Evolutionary conservation across 1,140 invertebrate genomes (phyloP).

Genomic region (Zeugodacus cucurbitae): DNA sequence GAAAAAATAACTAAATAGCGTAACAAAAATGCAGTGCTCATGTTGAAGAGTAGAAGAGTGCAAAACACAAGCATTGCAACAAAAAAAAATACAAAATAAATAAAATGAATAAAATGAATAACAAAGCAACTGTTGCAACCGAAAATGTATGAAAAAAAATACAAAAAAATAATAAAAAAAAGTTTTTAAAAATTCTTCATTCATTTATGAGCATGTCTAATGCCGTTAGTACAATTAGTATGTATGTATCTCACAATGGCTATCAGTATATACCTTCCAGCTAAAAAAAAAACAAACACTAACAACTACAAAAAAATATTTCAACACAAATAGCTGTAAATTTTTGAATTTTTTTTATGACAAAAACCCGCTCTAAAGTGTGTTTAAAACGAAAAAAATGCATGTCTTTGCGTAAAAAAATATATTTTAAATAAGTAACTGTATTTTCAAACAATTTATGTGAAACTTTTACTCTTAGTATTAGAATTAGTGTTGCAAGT

Average conservation of each 20-base stretch:
- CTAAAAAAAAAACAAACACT: background rate
- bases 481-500: too few species aligned
- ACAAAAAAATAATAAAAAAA: background rate
- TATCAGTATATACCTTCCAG: conserved; percentile 38
- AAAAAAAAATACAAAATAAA: background rate
- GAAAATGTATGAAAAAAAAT: background rate
- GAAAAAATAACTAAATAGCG: background rate
- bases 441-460: background rate
- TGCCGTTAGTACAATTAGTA: background rate
- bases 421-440: background rate
- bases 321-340: background rate
- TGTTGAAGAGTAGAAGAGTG: background rate
- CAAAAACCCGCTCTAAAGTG: background rate
- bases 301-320: background rate
- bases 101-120: too few species aligned
- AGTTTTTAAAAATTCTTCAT: background rate
- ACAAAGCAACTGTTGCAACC: too few species aligned
- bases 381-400: background rate
- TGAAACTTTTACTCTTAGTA: background rate
- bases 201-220: background rate
- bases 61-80: background rate
- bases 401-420: background rate
- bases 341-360: too few species aligned
- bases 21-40: background rate
- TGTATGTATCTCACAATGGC: conserved; percentile 18